Evolutionary conservation across 1,140 invertebrate species (phyloP), one percentile per base, ranked within the genome.

Genomic region (Ceratina calcarata): DNA sequence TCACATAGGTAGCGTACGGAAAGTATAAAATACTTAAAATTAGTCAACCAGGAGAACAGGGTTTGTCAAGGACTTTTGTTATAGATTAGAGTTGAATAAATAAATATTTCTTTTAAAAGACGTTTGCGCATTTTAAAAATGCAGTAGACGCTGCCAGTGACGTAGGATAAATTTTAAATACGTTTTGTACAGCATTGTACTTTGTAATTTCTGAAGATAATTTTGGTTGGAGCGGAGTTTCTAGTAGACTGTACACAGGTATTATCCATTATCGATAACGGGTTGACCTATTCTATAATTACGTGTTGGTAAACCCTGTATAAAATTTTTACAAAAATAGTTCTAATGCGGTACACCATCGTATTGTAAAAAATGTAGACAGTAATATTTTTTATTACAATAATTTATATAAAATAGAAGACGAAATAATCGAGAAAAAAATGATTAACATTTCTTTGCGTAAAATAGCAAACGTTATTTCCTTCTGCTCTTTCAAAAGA

Each of bases 241-340:
- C 15, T 22, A 3, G 37, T 67, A 27, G 67, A 75, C 16, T 45
- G 16, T 75, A 10, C 24, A 10, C 12, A 20, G 62, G n/a, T 22
- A 62, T 22, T 78, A 78, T 71, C 76, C 64, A 45, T 78, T 71
- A 78, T 72, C 58, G 68, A 71, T 72, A 64, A 71, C 49, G 57
- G 67, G 49, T 55, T 62, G 58, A 71, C 60, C 68, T 27, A 55
- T 49, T 57, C 49, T 72, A 78, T 78, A 65, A 72, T 72, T 72
- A 71, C 7, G n/a, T 68, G 20, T 24, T 37, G 15, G 16, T 22
- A n/a, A 60, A n/a, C 15, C 22, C 32, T 0, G 16, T 10, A 62
- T 32, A 68, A 61, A 49, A 61, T 61, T 68, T 69, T 51, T 57
- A 64, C n/a, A 22, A 16, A 53, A 0, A 32, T 57, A 37, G 53